phyloP scores from a whole-genome alignment of 2,113 vertebrate species.

The Arvicanthis niloticus region DNA sequence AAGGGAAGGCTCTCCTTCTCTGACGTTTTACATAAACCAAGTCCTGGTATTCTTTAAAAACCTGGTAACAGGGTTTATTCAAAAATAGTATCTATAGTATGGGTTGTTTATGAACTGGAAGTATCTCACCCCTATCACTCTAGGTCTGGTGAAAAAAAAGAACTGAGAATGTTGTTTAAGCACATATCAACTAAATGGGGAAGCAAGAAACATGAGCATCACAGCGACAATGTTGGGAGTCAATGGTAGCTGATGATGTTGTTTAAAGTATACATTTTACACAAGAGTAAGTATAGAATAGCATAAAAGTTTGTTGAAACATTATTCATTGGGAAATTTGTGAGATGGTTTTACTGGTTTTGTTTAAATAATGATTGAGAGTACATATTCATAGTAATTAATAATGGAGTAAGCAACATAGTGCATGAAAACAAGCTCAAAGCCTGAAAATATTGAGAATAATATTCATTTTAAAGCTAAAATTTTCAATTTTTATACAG shows the following conservation, averaged over 20 bases:
- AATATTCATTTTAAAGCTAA: background rate
- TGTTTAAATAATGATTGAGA: background rate
- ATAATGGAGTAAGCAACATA: background rate
- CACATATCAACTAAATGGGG: background rate
- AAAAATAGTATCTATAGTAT: background rate
- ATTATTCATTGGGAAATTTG: background rate
- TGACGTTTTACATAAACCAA: background rate
- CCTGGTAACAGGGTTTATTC: background rate
- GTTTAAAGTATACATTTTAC: background rate
- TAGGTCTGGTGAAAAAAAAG: background rate
- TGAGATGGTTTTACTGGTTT: background rate
- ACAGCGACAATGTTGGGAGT: background rate
- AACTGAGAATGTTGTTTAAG: background rate
- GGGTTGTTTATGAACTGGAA: background rate
- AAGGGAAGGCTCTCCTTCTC: too few relatives aligned
- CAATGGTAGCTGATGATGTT: background rate
- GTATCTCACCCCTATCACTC: background rate
- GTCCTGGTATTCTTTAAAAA: background rate
- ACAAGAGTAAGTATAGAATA: background rate
- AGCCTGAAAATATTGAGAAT: background rate
- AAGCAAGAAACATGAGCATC: background rate
- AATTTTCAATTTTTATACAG: background rate
- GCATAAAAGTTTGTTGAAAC: background rate
- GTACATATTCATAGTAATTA: background rate
- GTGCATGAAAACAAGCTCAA: background rate